Evolutionary conservation across 2,888 invertebrate genomes (phyloP).

Genomic region (Junonia oenone): DNA sequence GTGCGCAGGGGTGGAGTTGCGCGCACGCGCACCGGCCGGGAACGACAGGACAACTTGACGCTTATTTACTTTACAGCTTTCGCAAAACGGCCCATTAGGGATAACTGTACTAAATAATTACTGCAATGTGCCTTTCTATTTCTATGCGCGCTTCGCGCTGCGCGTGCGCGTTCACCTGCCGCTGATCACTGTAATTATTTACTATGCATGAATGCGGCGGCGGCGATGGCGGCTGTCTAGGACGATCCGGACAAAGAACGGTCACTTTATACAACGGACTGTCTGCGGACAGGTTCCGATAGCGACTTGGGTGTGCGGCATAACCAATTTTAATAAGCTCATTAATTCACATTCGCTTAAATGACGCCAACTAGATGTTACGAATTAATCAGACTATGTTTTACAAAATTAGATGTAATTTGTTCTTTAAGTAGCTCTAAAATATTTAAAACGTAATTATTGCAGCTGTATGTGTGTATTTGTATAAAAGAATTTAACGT

Average conservation of each 20-base stretch:
- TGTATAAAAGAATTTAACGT: slow-evolving; percentile 24
- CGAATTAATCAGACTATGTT: slow-evolving; percentile 37
- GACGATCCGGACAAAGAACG: slow-evolving; percentile 74
- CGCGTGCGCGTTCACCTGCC: slow-evolving; percentile 75
- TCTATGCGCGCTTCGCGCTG: slow-evolving; percentile 57
- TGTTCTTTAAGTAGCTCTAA: slow-evolving; percentile 2
- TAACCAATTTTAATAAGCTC: slow-evolving; percentile 58
- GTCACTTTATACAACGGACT: slow-evolving; percentile 55
- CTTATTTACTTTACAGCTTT: slow-evolving; percentile 78
- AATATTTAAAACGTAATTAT: background rate
- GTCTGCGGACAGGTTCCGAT: slow-evolving; percentile 61
- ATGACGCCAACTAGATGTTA: slow-evolving; percentile 44
- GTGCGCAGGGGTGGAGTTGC: slow-evolving; percentile 17
- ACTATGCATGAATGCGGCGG: slow-evolving; percentile 75
- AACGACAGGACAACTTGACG: slow-evolving; percentile 60
- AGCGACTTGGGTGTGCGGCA: slow-evolving; percentile 64
- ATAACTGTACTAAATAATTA: slow-evolving; percentile 79
- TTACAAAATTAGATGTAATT: slow-evolving; percentile 6
- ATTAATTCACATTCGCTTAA: slow-evolving; percentile 59
- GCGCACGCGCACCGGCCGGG: slow-evolving; percentile 55
- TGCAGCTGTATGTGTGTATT: background rate
- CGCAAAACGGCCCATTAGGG: slow-evolving; percentile 76
- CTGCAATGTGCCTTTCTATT: slow-evolving; percentile 79
- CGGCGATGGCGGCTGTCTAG: slow-evolving; percentile 60
- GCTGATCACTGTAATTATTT: slow-evolving; percentile 77